Conservation (phyloP, 2,113 vertebrate genomes). For the Eira barbara region DNA sequence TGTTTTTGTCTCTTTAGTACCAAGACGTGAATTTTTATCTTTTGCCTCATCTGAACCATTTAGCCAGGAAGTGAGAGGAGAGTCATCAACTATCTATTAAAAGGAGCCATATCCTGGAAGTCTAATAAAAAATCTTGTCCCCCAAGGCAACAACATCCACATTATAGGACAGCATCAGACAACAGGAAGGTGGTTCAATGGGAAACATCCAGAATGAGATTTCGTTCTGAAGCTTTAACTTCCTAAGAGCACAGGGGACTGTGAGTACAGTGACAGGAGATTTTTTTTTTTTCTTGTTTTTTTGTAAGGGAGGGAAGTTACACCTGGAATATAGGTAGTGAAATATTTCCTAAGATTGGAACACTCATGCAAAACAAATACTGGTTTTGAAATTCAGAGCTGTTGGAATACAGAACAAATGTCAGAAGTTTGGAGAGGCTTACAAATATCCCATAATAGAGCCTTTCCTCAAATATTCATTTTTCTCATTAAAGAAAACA, state of each 20-base stretch:
- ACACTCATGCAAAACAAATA: neutral
- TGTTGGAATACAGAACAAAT: neutral
- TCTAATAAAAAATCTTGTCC: neutral
- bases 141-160: neutral
- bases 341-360: neutral
- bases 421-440: neutral
- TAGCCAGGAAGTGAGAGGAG: neutral
- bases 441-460: neutral
- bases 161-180: neutral
- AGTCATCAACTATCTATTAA: neutral
- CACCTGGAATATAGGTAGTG: neutral
- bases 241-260: neutral
- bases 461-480: neutral
- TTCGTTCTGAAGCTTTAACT: neutral
- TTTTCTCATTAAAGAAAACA: neutral
- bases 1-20: constrained; percentile 38
- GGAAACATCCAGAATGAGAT: neutral
- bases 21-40: neutral
- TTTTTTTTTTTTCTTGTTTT: neutral
- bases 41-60: neutral
- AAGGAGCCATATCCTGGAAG: neutral
- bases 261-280: neutral
- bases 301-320: neutral
- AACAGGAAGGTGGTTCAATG: neutral
- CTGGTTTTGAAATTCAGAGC: constrained; percentile 11